Percentiles rank a stretch among this genome's conserved stretches.
phyloP scores from a whole-genome alignment of 2,888 invertebrate species.

The Hemicrepidius hirtus region DNA sequence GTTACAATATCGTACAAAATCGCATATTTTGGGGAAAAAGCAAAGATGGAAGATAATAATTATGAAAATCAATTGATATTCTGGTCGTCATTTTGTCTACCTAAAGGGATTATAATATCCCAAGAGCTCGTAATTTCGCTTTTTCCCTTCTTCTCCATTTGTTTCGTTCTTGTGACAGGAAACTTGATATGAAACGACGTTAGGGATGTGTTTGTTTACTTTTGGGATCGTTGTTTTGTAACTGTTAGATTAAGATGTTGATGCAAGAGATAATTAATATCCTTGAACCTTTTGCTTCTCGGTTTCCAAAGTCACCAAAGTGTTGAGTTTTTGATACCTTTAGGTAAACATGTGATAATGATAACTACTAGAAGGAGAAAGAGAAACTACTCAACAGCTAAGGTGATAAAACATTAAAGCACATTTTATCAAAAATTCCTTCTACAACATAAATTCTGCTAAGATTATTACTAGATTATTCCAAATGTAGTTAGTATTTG shows the following conservation, averaged over 20 bases:
- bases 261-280: conserved; percentile 37
- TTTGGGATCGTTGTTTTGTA: conserved; percentile 31
- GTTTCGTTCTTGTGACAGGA: conserved; percentile 32
- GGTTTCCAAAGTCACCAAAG: neutral
- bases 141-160: conserved; percentile 28
- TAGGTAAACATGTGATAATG: neutral
- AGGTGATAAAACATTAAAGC: too few relatives aligned
- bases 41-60: neutral
- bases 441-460: too few relatives aligned
- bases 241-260: conserved; percentile 17
- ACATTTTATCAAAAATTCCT: too few relatives aligned
- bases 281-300: conserved; percentile 19
- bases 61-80: conserved; percentile 25
- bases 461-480: too few relatives aligned
- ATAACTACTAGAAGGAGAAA: too few relatives aligned
- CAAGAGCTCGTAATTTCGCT: conserved; percentile 27
- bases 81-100: conserved; percentile 23
- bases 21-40: too few relatives aligned
- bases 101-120: conserved; percentile 33
- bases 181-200: conserved; percentile 34
- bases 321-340: neutral
- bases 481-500: neutral
- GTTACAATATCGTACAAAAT: too few relatives aligned
- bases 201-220: conserved; percentile 34
- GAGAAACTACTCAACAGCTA: too few relatives aligned